A percentile compares a stretch with the other conserved stretches of the same genome.
Conservation (phyloP, 2,888 invertebrate species). For the Parnassius glacialis region DNA sequence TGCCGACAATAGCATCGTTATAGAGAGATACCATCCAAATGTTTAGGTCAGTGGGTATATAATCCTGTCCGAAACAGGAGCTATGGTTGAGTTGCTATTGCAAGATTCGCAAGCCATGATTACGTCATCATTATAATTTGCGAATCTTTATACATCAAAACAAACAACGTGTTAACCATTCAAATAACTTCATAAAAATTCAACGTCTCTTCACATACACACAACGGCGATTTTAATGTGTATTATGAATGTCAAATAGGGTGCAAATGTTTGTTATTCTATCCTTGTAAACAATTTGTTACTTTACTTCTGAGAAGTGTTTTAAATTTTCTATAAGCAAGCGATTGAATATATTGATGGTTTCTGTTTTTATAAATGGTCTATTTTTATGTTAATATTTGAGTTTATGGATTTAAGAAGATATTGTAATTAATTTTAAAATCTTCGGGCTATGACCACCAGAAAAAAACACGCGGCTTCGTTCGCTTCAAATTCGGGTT, state of each 20-base stretch:
- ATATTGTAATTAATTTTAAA: no score
- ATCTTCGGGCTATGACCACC: no score
- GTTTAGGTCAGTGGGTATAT: no score
- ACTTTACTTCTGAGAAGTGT: conserved; percentile 20
- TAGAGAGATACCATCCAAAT: no score
- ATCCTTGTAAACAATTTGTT: conserved; percentile 19
- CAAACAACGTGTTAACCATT: conserved; percentile 7
- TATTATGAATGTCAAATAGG: conserved; percentile 20
- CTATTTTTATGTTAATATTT: not conserved
- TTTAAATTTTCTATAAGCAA: conserved; percentile 11
- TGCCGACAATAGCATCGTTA: no score
- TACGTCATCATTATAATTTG: not conserved
- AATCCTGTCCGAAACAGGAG: no score
- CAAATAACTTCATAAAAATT: conserved; percentile 25
- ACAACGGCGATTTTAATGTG: conserved; percentile 10
- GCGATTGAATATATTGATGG: conserved; percentile 7
- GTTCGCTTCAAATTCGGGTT: no score
- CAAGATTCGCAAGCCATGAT: no score
- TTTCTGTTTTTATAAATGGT: not conserved
- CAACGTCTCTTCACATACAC: conserved; percentile 17
- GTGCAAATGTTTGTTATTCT: conserved; percentile 21
- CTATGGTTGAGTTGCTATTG: no score
- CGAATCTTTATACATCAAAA: conserved; percentile 3
- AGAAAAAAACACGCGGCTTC: no score
- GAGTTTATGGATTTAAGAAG: not conserved